Percentiles rank a stretch among this genome's conserved stretches.
phyloP scores from a whole-genome alignment of 2,797 vertebrate species.

The Galaxias olidus region DNA sequence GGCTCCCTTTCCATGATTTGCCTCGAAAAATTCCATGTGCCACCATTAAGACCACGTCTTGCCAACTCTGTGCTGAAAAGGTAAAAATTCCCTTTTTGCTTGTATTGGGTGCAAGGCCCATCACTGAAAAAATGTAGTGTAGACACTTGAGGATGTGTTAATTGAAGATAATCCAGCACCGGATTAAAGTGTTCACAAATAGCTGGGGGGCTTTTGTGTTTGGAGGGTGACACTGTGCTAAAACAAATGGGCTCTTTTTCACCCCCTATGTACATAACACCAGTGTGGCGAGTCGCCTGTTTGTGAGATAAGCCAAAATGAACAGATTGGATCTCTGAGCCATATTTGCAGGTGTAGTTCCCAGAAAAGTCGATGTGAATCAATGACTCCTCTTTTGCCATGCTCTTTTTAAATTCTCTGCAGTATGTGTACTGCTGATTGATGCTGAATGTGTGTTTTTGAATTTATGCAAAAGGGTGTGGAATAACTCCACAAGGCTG shows the following conservation, averaged over 20 bases:
- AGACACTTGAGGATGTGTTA: conserved; percentile 9
- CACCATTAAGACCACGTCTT: too few relatives aligned
- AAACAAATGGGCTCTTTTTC: conserved; percentile 1
- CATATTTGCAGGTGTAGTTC: conserved; percentile 19
- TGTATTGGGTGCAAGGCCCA: too few relatives aligned
- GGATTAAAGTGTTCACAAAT: conserved; percentile 14
- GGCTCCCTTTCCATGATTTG: too few relatives aligned
- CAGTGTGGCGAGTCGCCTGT: conserved; percentile 11
- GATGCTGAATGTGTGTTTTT: conserved; percentile 16
- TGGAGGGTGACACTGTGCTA: conserved; percentile 12
- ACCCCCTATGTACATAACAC: conserved; percentile 13
- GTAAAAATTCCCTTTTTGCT: conserved; percentile 4
- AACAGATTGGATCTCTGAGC: conserved; percentile 21
- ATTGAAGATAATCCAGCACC: conserved; percentile 10
- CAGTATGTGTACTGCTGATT: conserved; percentile 16
- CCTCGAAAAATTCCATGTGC: too few relatives aligned
- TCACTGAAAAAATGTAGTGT: not conserved
- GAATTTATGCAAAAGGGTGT: conserved; percentile 14
- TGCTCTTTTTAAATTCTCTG: conserved; percentile 10
- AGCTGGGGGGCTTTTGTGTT: conserved; percentile 16
- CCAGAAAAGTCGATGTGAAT: conserved; percentile 17
- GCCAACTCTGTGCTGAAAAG: conserved; percentile 4
- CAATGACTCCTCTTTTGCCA: conserved; percentile 20
- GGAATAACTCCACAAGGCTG: conserved; percentile 8
- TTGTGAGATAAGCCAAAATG: conserved; percentile 8